These are phyloP conservation scores for Tinea pellionella DNA, from an alignment of 2,888 invertebrate genomes.

Conservation along the genomic window DNA sequence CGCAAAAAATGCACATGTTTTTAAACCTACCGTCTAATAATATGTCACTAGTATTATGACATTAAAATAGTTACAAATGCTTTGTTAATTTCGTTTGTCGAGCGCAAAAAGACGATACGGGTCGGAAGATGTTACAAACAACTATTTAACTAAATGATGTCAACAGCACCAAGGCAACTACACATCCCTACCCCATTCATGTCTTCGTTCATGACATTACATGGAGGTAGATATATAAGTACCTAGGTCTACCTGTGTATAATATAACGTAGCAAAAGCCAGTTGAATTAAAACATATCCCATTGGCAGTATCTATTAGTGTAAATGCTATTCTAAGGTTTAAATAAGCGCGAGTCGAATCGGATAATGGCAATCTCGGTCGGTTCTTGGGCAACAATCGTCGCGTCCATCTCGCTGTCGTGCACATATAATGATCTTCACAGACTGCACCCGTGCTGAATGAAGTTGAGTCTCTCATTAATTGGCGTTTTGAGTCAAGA, in stretches of 20 bases:
- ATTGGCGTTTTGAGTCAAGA: conserved; percentile 70
- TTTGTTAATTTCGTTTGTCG: background rate
- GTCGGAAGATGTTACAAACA: background rate
- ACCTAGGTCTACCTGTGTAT: too few relatives aligned
- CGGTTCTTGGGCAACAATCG: conserved; percentile 46
- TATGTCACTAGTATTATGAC: too few relatives aligned
- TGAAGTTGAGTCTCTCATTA: conserved; percentile 70
- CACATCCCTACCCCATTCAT: too few relatives aligned
- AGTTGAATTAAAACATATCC: background rate
- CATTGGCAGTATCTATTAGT: background rate
- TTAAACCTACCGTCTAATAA: too few relatives aligned
- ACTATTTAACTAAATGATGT: background rate
- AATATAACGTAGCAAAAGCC: background rate
- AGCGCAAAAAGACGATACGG: background rate
- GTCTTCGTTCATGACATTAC: too few relatives aligned
- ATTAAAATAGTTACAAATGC: background rate
- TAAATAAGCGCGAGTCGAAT: background rate
- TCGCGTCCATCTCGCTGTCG: conserved; percentile 68
- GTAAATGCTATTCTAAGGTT: background rate
- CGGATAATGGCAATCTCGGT: background rate
- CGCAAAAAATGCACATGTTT: too few relatives aligned
- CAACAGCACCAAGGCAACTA: background rate
- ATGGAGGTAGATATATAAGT: too few relatives aligned
- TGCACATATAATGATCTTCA: conserved; percentile 70
- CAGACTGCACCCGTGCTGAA: conserved; percentile 57